Conservation (phyloP, 2,113 vertebrate species). For the Pavo muticus region DNA sequence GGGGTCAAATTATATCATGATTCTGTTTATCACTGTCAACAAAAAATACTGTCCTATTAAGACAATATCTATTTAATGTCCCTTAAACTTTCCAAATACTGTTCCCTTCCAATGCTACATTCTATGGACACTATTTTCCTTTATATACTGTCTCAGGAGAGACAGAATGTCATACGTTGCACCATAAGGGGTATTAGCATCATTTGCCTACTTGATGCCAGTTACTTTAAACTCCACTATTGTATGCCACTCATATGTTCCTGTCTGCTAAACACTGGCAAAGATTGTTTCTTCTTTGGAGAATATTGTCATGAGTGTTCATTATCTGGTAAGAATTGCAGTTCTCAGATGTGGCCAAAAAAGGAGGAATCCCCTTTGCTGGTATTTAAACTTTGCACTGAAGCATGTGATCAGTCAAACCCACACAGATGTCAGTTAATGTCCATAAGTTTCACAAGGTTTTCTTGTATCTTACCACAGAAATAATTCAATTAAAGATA, state of each 20-base stretch:
- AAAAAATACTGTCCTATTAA: not conserved
- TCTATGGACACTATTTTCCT: not conserved
- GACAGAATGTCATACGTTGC: not conserved
- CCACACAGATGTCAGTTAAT: not conserved
- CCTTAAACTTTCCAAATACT: not conserved
- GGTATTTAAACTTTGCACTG: constrained; percentile 46
- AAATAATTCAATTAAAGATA: not conserved
- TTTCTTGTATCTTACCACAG: not conserved
- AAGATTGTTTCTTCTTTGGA: constrained; percentile 3
- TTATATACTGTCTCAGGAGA: not conserved
- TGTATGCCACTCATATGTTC: not conserved
- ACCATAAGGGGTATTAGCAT: not conserved
- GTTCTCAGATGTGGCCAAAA: constrained; percentile 17
- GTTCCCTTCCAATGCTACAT: not conserved
- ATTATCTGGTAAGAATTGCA: not conserved
- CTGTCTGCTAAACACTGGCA: constrained; percentile 13
- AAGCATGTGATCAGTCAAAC: constrained; percentile 49
- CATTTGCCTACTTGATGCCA: not conserved
- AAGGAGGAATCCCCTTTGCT: not conserved
- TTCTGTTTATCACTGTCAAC: not conserved
- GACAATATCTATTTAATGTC: not conserved
- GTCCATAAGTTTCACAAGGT: not conserved
- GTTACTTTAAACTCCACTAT: not conserved
- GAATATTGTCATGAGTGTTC: not conserved
- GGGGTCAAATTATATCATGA: not conserved